Base-by-base conservation (phyloP, 1,140 invertebrate genomes). In the Probaryconus sp. region DNA sequence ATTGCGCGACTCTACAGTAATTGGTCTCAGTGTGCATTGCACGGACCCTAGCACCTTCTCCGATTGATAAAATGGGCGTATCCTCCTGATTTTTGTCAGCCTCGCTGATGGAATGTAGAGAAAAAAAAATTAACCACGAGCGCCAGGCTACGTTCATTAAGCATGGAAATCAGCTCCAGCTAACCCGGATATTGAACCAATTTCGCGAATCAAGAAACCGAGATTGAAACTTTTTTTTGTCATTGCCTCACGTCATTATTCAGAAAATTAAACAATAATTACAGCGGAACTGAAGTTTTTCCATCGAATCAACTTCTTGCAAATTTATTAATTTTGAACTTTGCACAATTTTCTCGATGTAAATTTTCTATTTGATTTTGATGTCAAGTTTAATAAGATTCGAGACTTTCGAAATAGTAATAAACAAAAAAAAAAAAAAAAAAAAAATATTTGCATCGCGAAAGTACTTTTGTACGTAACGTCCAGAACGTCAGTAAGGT, bases 1-100 rank as follows among this genome's bases (percentile, higher is more conserved):
- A 74, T 67, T 68, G 56, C 63, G 26, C 61, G 61, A 74, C 61
- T 61, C 40, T 28, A 50, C 63, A 56, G 56, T 63, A 74, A 74
- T 74, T 74, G 71, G 64, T 45, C 55, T 74, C 56, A 31, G 61
- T 69, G n/a, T 65, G 58, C 50, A 58, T 45, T 68, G 42, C 43
- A 43, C 14, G 33, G 28, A 48, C 50, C 53, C 53, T 38, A 5
- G 1, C 14, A 18, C 35, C 55, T 40, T 53, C 18, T 38, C 55
- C 48, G 38, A 68, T 48, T 56, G 61, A 28, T 28, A 26, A 65
- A 68, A 72, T 72, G 69, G 69, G 69, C 69, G 69, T 58, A 72
- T 18, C 58, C 53, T 17, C 33, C 31, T 28, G 18, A 65, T 65
- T 72, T 65, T 60, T 65, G 24, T 53, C 31, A 17, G 26, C 35